These are phyloP conservation scores for Blastobasis lacticolella DNA, from an alignment of 2,888 invertebrate genomes.

Conservation along the genomic window DNA sequence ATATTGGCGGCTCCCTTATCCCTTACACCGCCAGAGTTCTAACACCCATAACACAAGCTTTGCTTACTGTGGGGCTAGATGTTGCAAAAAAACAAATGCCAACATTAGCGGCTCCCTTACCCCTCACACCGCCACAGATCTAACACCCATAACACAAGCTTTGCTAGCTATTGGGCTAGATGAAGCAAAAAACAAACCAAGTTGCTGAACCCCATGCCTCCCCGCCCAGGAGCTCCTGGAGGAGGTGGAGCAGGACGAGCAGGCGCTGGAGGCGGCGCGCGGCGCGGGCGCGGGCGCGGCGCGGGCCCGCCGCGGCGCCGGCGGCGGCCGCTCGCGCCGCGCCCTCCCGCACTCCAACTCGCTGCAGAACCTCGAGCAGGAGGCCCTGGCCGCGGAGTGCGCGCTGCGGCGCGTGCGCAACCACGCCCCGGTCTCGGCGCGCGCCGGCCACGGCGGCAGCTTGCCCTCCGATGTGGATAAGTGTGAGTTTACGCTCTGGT, in stretches of 20 bases:
- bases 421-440: constrained; percentile 48
- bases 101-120: too few relatives aligned
- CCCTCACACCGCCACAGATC: too few relatives aligned
- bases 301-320: constrained; percentile 39
- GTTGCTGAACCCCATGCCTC: too few relatives aligned
- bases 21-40: too few relatives aligned
- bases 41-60: too few relatives aligned
- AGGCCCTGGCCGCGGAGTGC: constrained; percentile 59
- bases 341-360: constrained; percentile 73
- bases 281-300: constrained; percentile 48
- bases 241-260: constrained; percentile 84
- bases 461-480: constrained; percentile 66
- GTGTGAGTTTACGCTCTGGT: constrained; percentile 29
- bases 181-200: background rate
- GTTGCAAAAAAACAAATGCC: too few relatives aligned
- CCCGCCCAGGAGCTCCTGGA: constrained; percentile 80
- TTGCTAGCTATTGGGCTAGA: too few relatives aligned
- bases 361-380: constrained; percentile 75
- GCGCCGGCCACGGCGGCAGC: constrained; percentile 63
- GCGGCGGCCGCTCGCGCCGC: constrained; percentile 54
- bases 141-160: too few relatives aligned
- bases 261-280: constrained; percentile 71
- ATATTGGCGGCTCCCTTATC: too few relatives aligned
- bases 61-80: too few relatives aligned
- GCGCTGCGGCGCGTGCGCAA: constrained; percentile 36